These are phyloP conservation scores for Catharus ustulatus DNA, from an alignment of 2,797 vertebrate genomes.

Conservation along the genomic window DNA sequence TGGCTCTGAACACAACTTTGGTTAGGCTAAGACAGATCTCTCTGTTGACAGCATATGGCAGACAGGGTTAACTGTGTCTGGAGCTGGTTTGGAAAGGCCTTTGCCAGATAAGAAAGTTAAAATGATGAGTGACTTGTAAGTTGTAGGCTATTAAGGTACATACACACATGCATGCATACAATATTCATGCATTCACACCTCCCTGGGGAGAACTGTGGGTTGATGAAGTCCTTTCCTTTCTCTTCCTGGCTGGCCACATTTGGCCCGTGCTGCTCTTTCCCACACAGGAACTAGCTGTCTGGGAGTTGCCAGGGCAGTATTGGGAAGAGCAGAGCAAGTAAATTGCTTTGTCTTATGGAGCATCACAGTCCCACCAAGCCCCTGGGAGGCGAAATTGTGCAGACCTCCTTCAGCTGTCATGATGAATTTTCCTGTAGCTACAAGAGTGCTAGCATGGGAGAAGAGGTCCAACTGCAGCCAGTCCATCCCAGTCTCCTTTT, in stretches of 20 bases:
- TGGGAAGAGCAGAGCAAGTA: background rate
- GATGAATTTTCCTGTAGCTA: background rate
- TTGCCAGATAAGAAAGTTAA: background rate
- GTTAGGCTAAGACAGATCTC: background rate
- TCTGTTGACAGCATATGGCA: background rate
- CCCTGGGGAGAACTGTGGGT: background rate
- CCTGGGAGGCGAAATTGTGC: background rate
- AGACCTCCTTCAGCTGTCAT: background rate
- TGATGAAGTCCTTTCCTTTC: background rate
- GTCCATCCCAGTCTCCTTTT: background rate
- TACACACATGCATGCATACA: rapidly evolving
- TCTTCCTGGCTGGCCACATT: rapidly evolving
- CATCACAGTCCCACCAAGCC: background rate
- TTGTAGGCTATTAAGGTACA: background rate
- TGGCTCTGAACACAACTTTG: background rate
- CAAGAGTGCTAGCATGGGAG: background rate
- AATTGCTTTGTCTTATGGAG: background rate
- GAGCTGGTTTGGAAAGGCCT: background rate
- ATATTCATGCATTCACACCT: background rate
- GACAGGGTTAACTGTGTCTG: background rate
- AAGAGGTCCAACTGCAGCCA: background rate
- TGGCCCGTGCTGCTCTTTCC: background rate
- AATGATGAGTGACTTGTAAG: background rate
- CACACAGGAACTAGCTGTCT: background rate
- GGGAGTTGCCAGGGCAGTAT: background rate